These are phyloP conservation scores for Boulengeromyrus knoepffleri DNA, from an alignment of 2,113 vertebrate species.

Conservation along the genomic window DNA sequence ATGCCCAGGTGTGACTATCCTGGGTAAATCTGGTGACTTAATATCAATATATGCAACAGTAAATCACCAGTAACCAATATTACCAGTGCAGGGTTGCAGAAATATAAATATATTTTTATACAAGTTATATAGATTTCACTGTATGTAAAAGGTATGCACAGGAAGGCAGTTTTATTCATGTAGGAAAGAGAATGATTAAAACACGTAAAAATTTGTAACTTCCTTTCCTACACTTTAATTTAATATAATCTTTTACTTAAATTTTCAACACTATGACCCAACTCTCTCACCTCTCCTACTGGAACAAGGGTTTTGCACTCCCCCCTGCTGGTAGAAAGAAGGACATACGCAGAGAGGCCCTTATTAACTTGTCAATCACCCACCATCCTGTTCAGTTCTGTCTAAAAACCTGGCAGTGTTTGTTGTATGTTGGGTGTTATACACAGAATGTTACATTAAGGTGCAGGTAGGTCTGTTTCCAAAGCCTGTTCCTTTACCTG, in stretches of 20 bases:
- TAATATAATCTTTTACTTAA: not conserved
- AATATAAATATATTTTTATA: not conserved
- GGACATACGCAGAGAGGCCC: no score
- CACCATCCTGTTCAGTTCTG: not conserved
- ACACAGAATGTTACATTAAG: not conserved
- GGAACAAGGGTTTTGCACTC: constrained; percentile 53
- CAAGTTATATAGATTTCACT: not conserved
- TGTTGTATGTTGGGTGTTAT: not conserved
- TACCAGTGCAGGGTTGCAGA: not conserved
- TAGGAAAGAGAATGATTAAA: not conserved
- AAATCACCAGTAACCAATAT: not conserved
- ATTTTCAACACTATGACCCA: not conserved
- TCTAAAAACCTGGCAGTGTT: not conserved
- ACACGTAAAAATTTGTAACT: not conserved
- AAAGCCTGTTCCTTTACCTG: not conserved
- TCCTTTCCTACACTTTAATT: not conserved
- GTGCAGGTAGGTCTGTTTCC: not conserved
- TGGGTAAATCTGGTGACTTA: not conserved
- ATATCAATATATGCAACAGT: not conserved
- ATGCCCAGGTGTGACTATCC: not conserved
- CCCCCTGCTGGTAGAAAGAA: constrained; percentile 50
- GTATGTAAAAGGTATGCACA: not conserved
- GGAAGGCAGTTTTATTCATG: not conserved
- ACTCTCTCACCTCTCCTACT: not conserved
- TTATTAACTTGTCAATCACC: not conserved